Evolutionary conservation across 2,113 vertebrate genomes (phyloP).

Genomic region (Zapornia atra): DNA sequence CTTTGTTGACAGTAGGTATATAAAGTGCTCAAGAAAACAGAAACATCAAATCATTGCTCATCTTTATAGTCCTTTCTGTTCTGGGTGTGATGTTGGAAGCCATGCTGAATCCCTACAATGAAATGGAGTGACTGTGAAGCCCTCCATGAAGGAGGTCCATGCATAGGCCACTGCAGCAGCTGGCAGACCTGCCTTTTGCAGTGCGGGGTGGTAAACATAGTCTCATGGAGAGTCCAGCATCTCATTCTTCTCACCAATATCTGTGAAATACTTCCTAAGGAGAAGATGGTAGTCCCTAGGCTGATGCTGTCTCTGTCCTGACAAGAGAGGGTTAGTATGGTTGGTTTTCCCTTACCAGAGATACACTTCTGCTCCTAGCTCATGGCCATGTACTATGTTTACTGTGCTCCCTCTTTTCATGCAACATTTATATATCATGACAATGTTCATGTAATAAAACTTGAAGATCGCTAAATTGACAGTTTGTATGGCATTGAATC

Average conservation of each 20-base stretch:
- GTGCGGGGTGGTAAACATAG: accelerated
- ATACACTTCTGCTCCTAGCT: not conserved
- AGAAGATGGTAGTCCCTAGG: not conserved
- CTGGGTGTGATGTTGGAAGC: not conserved
- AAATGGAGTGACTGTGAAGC: not conserved
- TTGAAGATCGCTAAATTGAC: not conserved
- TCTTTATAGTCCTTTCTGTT: not conserved
- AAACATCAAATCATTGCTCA: not conserved
- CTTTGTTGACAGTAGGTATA: not conserved
- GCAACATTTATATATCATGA: not conserved
- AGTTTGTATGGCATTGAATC: not conserved
- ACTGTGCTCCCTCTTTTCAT: not conserved
- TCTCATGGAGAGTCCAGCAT: not conserved
- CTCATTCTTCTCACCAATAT: not conserved
- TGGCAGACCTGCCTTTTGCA: not conserved
- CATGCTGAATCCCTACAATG: not conserved
- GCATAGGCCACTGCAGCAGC: not conserved
- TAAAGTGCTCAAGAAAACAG: not conserved
- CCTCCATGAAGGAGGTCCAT: not conserved
- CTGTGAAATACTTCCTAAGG: not conserved
- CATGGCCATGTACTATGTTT: not conserved
- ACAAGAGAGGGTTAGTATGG: not conserved
- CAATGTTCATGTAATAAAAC: not conserved
- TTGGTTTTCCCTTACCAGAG: not conserved
- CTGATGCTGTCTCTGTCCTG: not conserved